Conservation (phyloP, 1,140 invertebrate species). For the Nymphalis io region DNA sequence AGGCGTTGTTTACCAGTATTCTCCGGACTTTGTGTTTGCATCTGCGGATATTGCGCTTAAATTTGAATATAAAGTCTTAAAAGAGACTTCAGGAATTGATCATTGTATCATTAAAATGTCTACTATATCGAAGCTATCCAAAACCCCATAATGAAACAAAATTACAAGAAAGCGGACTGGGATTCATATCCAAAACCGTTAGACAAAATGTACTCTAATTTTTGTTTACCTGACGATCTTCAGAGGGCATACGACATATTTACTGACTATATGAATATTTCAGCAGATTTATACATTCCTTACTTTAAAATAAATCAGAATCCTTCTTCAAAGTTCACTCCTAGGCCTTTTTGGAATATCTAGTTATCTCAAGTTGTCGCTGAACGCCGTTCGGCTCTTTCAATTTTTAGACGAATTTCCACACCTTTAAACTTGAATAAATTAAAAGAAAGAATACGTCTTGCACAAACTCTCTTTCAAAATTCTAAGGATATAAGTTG, state of each 20-base stretch:
- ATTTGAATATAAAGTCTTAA: slow-evolving; percentile 1
- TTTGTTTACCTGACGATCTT: neutral
- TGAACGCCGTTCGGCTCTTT: neutral
- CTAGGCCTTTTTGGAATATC: neutral
- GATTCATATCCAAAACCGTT: neutral
- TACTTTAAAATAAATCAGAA: neutral
- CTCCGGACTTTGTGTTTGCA: neutral
- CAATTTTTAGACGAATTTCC: neutral
- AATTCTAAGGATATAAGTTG: neutral
- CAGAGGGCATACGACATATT: neutral
- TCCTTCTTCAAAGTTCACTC: neutral
- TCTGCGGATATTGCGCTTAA: neutral
- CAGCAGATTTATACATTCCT: slow-evolving; percentile 5
- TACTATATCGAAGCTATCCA: neutral
- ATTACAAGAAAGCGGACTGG: slow-evolving; percentile 3
- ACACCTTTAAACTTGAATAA: neutral
- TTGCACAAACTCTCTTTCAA: neutral
- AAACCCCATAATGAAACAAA: neutral
- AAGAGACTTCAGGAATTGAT: neutral
- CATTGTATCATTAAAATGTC: neutral
- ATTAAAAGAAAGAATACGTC: neutral
- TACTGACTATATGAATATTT: slow-evolving; percentile 2
- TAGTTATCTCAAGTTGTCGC: neutral
- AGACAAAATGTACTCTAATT: neutral
- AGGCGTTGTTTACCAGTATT: neutral